These are phyloP conservation scores for Dendronephthya gigantea DNA, from an alignment of 64 coral and sea anemone species.

Conservation along the genomic window DNA sequence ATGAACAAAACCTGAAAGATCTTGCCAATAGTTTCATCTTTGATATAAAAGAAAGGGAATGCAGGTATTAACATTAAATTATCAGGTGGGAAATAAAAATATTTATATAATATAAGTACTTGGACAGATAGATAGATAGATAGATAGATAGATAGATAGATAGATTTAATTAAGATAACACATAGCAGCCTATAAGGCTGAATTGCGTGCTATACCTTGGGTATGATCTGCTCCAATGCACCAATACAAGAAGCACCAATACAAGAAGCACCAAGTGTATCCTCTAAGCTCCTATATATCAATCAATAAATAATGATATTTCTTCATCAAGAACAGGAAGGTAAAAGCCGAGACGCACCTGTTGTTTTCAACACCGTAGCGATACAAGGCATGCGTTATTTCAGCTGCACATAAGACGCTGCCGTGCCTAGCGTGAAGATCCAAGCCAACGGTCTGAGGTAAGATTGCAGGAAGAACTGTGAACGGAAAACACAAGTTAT, in stretches of 20 bases:
- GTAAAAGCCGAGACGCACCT: slow-evolving; percentile 22
- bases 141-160: too few species aligned
- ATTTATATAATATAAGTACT: too few species aligned
- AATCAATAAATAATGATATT: not conserved
- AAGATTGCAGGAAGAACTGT: slow-evolving; percentile 76
- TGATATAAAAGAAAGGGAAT: slow-evolving; percentile 11
- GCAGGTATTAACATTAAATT: not conserved
- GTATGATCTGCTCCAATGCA: slow-evolving; percentile 58
- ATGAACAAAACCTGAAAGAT: not conserved
- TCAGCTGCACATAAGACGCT: slow-evolving; percentile 72
- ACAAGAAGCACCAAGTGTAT: slow-evolving; percentile 45
- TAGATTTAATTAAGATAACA: too few species aligned
- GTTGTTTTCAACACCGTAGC: slow-evolving; percentile 31
- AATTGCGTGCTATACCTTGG: slow-evolving; percentile 73
- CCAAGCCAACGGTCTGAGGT: slow-evolving; percentile 49
- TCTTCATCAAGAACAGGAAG: not conserved
- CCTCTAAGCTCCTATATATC: slow-evolving; percentile 44
- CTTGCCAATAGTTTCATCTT: slow-evolving; percentile 55
- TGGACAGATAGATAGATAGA: too few species aligned
- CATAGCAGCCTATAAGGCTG: too few species aligned
- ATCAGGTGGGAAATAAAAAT: not conserved
- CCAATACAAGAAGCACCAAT: too few species aligned
- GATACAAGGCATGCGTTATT: slow-evolving; percentile 48
- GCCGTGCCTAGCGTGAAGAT: slow-evolving; percentile 72
- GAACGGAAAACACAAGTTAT: not conserved